These are phyloP conservation scores for Microcebus jonahi DNA, from an alignment of 2,113 vertebrate species.

Conservation along the genomic window DNA sequence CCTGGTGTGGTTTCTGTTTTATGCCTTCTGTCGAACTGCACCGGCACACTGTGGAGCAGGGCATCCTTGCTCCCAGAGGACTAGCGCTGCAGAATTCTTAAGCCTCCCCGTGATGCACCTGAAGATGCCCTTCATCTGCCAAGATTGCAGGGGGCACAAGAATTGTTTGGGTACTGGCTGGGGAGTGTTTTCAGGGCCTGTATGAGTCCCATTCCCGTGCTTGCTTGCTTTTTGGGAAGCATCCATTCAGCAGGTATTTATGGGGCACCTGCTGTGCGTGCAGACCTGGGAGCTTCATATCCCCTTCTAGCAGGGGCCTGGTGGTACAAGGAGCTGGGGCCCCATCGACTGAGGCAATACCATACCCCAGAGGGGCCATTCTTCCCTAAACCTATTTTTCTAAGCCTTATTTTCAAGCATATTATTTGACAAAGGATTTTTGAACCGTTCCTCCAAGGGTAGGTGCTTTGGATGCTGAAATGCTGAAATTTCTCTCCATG, in stretches of 20 bases:
- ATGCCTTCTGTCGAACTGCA: background rate
- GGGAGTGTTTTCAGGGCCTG: background rate
- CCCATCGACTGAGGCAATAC: accelerated
- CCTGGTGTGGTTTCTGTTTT: background rate
- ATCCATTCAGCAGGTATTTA: background rate
- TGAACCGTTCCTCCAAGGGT: background rate
- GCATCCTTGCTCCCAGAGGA: background rate
- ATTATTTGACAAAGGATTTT: background rate
- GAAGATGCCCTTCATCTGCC: background rate
- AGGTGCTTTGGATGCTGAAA: background rate
- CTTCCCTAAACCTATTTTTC: background rate
- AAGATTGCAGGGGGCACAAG: background rate
- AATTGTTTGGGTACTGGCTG: accelerated
- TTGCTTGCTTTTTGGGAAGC: background rate
- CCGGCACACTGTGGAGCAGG: background rate
- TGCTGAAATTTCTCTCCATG: conserved; percentile 12
- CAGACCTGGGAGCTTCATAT: accelerated
- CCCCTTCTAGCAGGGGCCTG: no score
- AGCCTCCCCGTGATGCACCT: background rate
- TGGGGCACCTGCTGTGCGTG: background rate
- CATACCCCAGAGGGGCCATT: background rate
- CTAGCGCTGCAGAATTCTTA: background rate
- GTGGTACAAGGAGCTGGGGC: background rate
- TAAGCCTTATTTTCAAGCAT: background rate
- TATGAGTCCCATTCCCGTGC: background rate